A percentile compares a stretch with the other conserved stretches of the same genome.
These are phyloP conservation scores for Sarcophaga bullata DNA, from an alignment of 1,140 invertebrate species.

Conservation along the genomic window DNA sequence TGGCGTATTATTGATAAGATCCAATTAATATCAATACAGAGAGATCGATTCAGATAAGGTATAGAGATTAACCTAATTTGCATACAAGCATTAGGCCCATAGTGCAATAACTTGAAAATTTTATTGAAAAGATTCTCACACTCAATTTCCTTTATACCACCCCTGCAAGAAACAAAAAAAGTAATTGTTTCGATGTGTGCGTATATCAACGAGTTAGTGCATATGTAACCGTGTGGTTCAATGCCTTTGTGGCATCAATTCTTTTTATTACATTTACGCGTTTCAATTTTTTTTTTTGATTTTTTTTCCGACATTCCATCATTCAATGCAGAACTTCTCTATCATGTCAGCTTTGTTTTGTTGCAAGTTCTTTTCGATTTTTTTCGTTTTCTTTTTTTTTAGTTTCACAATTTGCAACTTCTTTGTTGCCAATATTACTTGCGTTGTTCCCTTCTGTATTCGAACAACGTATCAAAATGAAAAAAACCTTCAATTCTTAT, in stretches of 20 bases:
- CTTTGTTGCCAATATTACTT: conserved; percentile 13
- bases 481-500: not conserved
- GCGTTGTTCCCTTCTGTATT: not conserved
- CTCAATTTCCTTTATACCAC: conserved; percentile 8
- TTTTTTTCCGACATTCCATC: not conserved
- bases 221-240: not conserved
- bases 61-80: not conserved
- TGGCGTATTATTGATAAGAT: too few species aligned
- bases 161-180: not conserved
- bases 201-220: not conserved
- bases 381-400: not conserved
- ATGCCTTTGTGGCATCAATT: conserved; percentile 18
- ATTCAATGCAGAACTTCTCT: conserved; percentile 10
- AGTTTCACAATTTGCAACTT: not conserved
- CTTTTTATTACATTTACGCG: conserved; percentile 21
- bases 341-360: not conserved
- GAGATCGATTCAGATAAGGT: too few species aligned
- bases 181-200: not conserved
- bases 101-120: conserved; percentile 5
- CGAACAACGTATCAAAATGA: not conserved
- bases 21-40: too few species aligned
- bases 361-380: not conserved
- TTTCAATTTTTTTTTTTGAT: not conserved
- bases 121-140: not conserved
- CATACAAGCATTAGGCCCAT: not conserved